phyloP scores from a whole-genome alignment of 2,888 invertebrate genomes.

The Fragum sueziense region DNA sequence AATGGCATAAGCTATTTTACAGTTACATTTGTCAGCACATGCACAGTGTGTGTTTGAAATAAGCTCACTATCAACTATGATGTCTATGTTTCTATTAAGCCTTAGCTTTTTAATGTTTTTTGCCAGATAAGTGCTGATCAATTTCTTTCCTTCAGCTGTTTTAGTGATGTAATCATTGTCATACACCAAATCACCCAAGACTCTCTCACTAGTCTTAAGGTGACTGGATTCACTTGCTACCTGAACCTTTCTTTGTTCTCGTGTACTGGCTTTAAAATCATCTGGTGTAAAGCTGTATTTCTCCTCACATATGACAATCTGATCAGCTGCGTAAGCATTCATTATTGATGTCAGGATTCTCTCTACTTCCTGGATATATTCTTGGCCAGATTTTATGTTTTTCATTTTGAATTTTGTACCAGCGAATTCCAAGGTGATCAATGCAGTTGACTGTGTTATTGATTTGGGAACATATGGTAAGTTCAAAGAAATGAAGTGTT shows the following conservation, averaged over 20 bases:
- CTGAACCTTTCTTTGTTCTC: slow-evolving; percentile 2
- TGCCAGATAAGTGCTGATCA: slow-evolving; percentile 31
- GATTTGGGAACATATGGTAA: slow-evolving; percentile 18
- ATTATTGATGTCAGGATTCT: not conserved
- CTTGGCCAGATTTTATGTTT: not conserved
- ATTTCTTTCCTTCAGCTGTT: slow-evolving; percentile 28
- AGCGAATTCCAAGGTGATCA: slow-evolving; percentile 3
- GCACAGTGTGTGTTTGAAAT: slow-evolving; percentile 3
- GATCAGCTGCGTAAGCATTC: not conserved
- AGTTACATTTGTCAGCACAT: not conserved
- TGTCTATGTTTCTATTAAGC: not conserved
- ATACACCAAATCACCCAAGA: not conserved
- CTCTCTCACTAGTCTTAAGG: not conserved
- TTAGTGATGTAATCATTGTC: slow-evolving; percentile 2
- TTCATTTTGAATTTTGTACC: not conserved
- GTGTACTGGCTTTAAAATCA: slow-evolving; percentile 2
- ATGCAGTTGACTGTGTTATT: not conserved
- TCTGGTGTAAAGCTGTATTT: slow-evolving; percentile 43
- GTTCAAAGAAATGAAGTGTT: not conserved
- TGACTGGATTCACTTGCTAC: not conserved
- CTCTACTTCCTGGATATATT: not conserved
- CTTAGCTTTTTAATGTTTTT: slow-evolving; percentile 5
- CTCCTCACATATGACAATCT: slow-evolving; percentile 29
- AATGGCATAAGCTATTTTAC: not conserved
- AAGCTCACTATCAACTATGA: not conserved